Evolutionary conservation across 2,888 invertebrate species (phyloP).

Genomic region (Drosophila gaucha): DNA sequence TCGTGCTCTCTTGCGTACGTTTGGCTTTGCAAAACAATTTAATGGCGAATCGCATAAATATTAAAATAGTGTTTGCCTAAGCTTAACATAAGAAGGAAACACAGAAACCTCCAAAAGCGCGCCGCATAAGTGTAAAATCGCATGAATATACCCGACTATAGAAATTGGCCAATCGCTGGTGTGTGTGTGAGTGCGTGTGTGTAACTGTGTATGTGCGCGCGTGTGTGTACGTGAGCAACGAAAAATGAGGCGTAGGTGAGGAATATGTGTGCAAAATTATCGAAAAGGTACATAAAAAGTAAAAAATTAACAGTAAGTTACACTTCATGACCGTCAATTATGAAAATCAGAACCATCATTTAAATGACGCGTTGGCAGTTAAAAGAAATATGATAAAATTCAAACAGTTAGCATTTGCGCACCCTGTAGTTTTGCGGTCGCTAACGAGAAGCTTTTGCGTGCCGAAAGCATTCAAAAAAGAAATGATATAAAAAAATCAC

Average conservation of each 20-base stretch:
- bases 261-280: slow-evolving; percentile 70
- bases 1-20: slow-evolving; percentile 69
- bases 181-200: slow-evolving; percentile 48
- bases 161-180: slow-evolving; percentile 53
- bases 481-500: slow-evolving; percentile 64
- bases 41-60: slow-evolving; percentile 36
- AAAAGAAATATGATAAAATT: slow-evolving; percentile 57
- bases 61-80: slow-evolving; percentile 33
- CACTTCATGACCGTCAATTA: slow-evolving; percentile 6
- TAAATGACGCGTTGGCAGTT: slow-evolving; percentile 59
- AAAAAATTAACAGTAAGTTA: slow-evolving; percentile 18
- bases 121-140: slow-evolving; percentile 36
- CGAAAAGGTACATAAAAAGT: slow-evolving; percentile 63
- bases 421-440: slow-evolving; percentile 41
- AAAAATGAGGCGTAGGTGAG: slow-evolving; percentile 76
- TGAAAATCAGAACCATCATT: background rate
- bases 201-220: slow-evolving; percentile 61
- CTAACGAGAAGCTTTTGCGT: slow-evolving; percentile 47
- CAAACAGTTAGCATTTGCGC: slow-evolving; percentile 35
- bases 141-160: slow-evolving; percentile 48
- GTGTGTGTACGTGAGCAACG: slow-evolving; percentile 67
- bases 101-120: slow-evolving; percentile 11
- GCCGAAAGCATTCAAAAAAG: slow-evolving; percentile 49
- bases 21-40: slow-evolving; percentile 59
- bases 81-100: slow-evolving; percentile 18